Percentiles rank a stretch among this genome's conserved stretches.
Evolutionary conservation across 92 coral and sea anemone species (phyloP).

Genomic region (Phenganax marumi): DNA sequence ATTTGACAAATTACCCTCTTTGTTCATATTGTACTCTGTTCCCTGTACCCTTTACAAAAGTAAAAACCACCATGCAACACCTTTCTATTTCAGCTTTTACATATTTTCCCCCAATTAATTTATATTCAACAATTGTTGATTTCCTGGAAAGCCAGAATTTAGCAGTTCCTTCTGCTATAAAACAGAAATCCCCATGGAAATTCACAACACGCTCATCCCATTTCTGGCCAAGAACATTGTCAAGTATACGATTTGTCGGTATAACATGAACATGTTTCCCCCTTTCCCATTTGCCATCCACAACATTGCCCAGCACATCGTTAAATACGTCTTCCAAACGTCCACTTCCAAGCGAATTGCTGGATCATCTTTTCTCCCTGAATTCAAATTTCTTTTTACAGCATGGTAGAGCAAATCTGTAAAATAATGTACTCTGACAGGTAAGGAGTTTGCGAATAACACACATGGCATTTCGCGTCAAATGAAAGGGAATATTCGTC

Average conservation of each 20-base stretch:
- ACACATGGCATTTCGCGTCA: conserved; percentile 2
- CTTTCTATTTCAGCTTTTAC: no score
- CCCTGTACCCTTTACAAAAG: not conserved
- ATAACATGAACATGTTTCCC: not conserved
- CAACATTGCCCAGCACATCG: conserved; percentile 3
- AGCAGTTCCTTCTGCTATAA: not conserved
- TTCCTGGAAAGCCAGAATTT: no score
- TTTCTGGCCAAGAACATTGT: conserved; percentile 21
- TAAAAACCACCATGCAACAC: not conserved
- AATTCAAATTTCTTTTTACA: conserved; percentile 10
- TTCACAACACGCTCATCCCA: conserved; percentile 16
- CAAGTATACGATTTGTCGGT: conserved; percentile 14
- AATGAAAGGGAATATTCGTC: not conserved
- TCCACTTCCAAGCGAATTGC: conserved; percentile 1
- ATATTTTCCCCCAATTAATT: not conserved
- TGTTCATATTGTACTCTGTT: not conserved
- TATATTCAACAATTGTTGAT: not conserved
- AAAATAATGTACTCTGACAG: no score
- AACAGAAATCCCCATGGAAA: conserved; percentile 1
- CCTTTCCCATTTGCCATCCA: not conserved
- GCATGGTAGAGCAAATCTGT: no score
- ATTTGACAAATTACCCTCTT: not conserved
- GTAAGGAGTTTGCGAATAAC: not conserved
- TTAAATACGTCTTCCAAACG: conserved; percentile 8
- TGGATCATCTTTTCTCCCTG: conserved; percentile 19